Evolutionary conservation across 2,888 invertebrate genomes (phyloP).

Genomic region (Apamea sordens): DNA sequence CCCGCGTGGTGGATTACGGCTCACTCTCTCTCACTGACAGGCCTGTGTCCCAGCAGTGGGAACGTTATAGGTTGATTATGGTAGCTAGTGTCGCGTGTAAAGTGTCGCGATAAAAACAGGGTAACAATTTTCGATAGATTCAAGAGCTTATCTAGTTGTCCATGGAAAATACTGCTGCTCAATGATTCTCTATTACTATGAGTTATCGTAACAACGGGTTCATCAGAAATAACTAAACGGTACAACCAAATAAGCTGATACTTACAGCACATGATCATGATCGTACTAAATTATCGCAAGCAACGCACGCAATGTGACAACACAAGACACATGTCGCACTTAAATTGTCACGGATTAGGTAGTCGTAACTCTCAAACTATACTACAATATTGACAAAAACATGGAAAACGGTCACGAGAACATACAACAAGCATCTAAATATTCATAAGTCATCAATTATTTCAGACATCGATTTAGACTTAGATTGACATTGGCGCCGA

Average conservation of each 20-base stretch:
- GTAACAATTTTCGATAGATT: background rate
- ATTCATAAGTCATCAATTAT: conserved; percentile 21
- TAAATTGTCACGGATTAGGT: conserved; percentile 19
- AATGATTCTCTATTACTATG: background rate
- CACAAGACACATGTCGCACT: conserved; percentile 11
- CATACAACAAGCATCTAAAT: background rate
- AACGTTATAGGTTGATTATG: too few species aligned
- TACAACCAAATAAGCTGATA: background rate
- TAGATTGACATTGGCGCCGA: background rate
- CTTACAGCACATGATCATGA: background rate
- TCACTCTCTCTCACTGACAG: too few species aligned
- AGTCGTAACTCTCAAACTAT: background rate
- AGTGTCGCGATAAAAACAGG: background rate
- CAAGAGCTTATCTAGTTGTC: background rate
- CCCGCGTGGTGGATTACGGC: too few species aligned
- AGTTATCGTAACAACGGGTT: background rate
- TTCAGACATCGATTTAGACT: conserved; percentile 1
- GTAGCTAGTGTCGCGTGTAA: background rate
- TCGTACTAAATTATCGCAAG: background rate
- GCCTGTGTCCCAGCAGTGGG: too few species aligned
- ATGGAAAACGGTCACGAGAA: conserved; percentile 19
- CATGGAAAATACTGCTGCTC: background rate
- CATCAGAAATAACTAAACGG: background rate
- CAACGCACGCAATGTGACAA: conserved; percentile 14
- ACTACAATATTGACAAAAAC: conserved; percentile 8